Evolutionary conservation across 2,888 invertebrate genomes (phyloP), one percentile per base, ranked within the genome.

Genomic region (Nezara viridula): DNA sequence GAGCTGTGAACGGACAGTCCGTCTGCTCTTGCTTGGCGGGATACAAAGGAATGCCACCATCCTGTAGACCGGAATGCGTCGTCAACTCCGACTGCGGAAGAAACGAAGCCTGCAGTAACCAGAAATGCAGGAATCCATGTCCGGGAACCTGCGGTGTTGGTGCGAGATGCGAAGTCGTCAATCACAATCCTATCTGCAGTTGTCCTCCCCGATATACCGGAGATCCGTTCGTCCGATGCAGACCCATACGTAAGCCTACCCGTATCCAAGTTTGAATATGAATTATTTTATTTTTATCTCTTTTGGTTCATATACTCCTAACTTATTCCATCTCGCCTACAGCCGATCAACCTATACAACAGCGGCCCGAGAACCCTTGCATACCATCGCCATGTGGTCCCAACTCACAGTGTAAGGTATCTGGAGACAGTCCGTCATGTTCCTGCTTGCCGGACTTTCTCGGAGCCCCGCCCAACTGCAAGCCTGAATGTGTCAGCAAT

Each of bases 101-200:
- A 66, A 95, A 95, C 91, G 95, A 95, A 92, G 96, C 96, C 44
- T 97, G 97, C 92, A 94, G 96, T 89, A 96, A 96, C 92, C 95
- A 96, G 91, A 96, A 95, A 93, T 97, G 97, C 92, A 94, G 94
- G 91, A 96, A 97, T 93, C 97, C 97, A 14, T 97, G 97, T 91
- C 96, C 96, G 77, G 96, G 96, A 60, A 96, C 96, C 50, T 97
- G 97, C 92, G 97, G 97, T 66, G 94, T 95, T 24, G 95, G 96
- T 92, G 96, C 97, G 7, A 96, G 96, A 91, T 97, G 97, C 92
- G 94, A 95, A 88, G 95, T 97, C 44, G 95, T 97, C 19, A 96
- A 96, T 91, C 96, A 97, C 92, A 95, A 96, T 1, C 97, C 97
- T 0, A 96, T 96, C 1, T 98, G 98, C 92, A 96, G 95, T 16